Conservation (phyloP, 2,113 vertebrate species). For the Lamprologus callipterus region DNA sequence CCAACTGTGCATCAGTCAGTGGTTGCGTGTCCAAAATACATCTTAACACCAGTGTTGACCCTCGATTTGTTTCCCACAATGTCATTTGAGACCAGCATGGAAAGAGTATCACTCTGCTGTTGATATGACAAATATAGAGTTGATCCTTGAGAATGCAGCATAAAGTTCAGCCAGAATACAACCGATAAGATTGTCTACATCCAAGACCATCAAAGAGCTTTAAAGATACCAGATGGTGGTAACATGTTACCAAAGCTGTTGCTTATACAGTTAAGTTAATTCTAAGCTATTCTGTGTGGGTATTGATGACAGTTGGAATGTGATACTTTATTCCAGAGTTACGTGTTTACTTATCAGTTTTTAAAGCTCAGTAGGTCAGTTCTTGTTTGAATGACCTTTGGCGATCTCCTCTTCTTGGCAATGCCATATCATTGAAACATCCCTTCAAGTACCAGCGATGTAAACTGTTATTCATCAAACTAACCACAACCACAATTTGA, state of each 20-base stretch:
- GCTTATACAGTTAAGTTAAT: neutral
- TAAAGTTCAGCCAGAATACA: conserved; percentile 65
- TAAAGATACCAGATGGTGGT: conserved; percentile 22
- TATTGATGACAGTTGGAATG: conserved; percentile 12
- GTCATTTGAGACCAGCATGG: conserved; percentile 59
- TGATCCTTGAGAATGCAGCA: conserved; percentile 54
- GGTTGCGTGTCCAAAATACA: conserved; percentile 52
- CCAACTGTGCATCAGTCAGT: neutral
- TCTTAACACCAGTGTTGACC: conserved; percentile 38
- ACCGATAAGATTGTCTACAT: conserved; percentile 41
- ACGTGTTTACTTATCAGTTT: conserved; percentile 36
- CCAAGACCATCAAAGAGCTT: conserved; percentile 18
- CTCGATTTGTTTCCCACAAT: conserved; percentile 59
- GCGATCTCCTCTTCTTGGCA: neutral
- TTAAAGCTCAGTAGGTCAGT: conserved; percentile 9
- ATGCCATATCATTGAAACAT: neutral
- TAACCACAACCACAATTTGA: neutral
- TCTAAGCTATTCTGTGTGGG: conserved; percentile 1
- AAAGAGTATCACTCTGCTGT: conserved; percentile 61
- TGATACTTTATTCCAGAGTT: conserved; percentile 31
- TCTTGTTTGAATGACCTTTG: conserved; percentile 39
- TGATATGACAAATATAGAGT: conserved; percentile 72
- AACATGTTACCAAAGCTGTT: conserved; percentile 1
- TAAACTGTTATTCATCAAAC: neutral
- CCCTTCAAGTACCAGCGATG: neutral